phyloP scores from a whole-genome alignment of 2,888 invertebrate genomes.

The Drosophila anceps region DNA sequence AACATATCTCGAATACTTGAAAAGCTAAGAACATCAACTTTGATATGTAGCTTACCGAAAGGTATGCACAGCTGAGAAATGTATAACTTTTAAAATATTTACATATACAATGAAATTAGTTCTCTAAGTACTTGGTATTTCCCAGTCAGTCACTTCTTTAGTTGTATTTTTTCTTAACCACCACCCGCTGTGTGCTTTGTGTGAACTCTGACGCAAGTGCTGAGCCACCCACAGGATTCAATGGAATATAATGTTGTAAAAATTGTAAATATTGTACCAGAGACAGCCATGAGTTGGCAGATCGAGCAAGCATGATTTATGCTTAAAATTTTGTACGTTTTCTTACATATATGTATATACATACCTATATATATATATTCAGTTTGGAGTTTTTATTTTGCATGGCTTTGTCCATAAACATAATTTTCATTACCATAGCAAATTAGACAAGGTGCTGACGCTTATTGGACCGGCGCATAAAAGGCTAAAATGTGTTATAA shows the following conservation, averaged over 20 bases:
- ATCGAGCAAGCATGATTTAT: constrained; percentile 65
- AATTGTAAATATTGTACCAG: constrained; percentile 41
- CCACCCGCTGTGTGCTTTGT: constrained; percentile 67
- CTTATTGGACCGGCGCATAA: constrained; percentile 64
- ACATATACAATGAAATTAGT: neutral
- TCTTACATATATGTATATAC: neutral
- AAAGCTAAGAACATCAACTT: neutral
- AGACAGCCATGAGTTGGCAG: constrained; percentile 65
- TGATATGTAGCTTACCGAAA: neutral
- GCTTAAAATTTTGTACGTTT: constrained; percentile 38
- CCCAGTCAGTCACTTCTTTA: neutral
- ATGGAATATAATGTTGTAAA: constrained; percentile 41
- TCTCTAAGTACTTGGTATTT: neutral
- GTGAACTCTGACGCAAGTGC: constrained; percentile 65
- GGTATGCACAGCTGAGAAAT: neutral
- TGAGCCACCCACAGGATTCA: constrained; percentile 75
- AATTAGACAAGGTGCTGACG: constrained; percentile 83
- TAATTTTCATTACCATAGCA: constrained; percentile 80
- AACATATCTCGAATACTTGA: neutral
- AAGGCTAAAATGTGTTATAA: constrained; percentile 59
- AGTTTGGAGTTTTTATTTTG: constrained; percentile 44
- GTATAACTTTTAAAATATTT: neutral
- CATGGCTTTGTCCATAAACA: constrained; percentile 63
- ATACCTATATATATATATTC: neutral
- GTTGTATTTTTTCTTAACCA: constrained; percentile 17